Conservation (phyloP, 2,888 invertebrate species). For the Lithophane ornitopus region DNA sequence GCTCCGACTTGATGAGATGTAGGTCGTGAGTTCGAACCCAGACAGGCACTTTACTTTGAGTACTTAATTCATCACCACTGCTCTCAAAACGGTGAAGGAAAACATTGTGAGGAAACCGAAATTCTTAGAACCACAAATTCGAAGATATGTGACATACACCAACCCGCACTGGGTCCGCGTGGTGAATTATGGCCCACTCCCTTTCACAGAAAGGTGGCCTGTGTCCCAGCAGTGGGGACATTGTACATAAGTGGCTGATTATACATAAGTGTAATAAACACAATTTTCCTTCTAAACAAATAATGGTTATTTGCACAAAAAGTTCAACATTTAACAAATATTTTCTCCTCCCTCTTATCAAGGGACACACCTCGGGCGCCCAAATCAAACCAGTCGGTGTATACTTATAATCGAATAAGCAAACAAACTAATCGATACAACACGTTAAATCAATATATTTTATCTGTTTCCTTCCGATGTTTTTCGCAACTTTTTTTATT, state of each 20-base stretch:
- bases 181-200: not conserved
- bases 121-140: not conserved
- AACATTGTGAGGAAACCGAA: not conserved
- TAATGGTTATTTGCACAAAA: constrained; percentile 20
- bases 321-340: constrained; percentile 1
- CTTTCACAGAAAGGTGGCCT: not conserved
- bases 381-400: constrained; percentile 27
- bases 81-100: not conserved
- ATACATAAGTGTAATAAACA: not conserved
- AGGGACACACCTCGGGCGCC: constrained; percentile 44
- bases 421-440: constrained; percentile 39
- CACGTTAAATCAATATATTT: constrained; percentile 47
- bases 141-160: not conserved
- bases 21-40: not conserved
- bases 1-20: not conserved
- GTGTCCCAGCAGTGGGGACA: not conserved
- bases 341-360: constrained; percentile 38
- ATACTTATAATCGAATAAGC: constrained; percentile 39
- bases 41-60: not conserved
- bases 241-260: not conserved
- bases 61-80: not conserved
- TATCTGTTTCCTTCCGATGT: constrained; percentile 62
- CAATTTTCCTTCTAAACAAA: not conserved
- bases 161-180: not conserved
- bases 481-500: constrained; percentile 40